Evolutionary conservation across 2,797 vertebrate species (phyloP).

Genomic region (Chloroceryle amazona): DNA sequence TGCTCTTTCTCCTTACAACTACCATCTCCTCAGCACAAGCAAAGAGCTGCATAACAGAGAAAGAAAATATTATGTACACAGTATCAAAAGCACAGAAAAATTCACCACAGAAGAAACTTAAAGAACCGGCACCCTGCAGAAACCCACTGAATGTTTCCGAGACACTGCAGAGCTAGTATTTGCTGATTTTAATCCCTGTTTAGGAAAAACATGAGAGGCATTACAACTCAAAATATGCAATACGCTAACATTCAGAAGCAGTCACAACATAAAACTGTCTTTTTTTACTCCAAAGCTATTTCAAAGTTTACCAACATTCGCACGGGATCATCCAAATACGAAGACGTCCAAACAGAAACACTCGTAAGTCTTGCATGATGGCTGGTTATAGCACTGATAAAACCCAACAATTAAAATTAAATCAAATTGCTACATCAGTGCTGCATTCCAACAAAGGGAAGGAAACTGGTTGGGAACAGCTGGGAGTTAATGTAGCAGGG

Average conservation of each 20-base stretch:
- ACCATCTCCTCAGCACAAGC: neutral
- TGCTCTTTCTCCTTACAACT: neutral
- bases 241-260: neutral
- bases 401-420: neutral
- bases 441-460: constrained; percentile 29
- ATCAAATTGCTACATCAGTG: neutral
- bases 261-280: neutral
- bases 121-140: neutral
- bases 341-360: neutral
- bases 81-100: neutral
- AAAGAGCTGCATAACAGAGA: neutral
- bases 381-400: neutral
- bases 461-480: neutral
- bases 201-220: neutral
- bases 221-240: neutral
- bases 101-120: neutral
- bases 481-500: neutral
- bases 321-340: neutral
- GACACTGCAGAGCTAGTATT: neutral
- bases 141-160: neutral
- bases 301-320: neutral
- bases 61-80: neutral
- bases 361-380: neutral
- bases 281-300: neutral
- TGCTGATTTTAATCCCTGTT: neutral